Conservation (phyloP, 2,888 invertebrate species). For the Linnaemya vulpina region DNA sequence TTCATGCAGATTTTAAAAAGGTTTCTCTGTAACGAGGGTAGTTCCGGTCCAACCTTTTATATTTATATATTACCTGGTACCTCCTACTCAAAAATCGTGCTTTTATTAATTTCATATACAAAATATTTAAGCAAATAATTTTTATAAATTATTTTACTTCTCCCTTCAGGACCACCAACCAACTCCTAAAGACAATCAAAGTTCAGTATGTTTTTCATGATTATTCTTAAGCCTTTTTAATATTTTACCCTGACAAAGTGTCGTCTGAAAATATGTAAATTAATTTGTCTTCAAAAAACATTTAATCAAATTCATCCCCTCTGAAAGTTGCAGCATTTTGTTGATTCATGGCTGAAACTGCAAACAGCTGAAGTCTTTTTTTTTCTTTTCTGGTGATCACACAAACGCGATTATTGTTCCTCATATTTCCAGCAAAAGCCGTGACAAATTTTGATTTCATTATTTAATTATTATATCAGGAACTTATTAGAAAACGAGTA, state of each 20-base stretch:
- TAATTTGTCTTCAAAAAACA: background rate
- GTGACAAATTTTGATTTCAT: conserved; percentile 68
- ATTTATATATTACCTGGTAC: no score
- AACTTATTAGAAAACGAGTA: conserved; percentile 47
- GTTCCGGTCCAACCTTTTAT: no score
- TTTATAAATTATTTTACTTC: background rate
- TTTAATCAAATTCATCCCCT: conserved; percentile 19
- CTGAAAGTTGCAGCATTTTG: conserved; percentile 37
- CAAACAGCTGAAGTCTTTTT: conserved; percentile 54
- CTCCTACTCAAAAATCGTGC: no score
- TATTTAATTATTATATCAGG: conserved; percentile 56
- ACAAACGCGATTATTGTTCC: conserved; percentile 37
- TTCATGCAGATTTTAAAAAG: background rate
- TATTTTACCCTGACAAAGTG: background rate
- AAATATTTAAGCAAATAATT: no score
- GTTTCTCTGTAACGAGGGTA: no score
- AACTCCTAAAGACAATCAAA: background rate
- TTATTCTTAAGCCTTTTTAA: background rate
- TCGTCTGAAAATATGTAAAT: background rate
- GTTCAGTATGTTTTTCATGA: background rate
- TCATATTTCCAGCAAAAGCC: conserved; percentile 57
- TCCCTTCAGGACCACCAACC: background rate
- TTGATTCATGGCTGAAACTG: background rate
- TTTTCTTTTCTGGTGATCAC: conserved; percentile 8
- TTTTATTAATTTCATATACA: no score